These are phyloP conservation scores for Drosophila mimica DNA, from an alignment of 2,888 invertebrate species.

Conservation along the genomic window DNA sequence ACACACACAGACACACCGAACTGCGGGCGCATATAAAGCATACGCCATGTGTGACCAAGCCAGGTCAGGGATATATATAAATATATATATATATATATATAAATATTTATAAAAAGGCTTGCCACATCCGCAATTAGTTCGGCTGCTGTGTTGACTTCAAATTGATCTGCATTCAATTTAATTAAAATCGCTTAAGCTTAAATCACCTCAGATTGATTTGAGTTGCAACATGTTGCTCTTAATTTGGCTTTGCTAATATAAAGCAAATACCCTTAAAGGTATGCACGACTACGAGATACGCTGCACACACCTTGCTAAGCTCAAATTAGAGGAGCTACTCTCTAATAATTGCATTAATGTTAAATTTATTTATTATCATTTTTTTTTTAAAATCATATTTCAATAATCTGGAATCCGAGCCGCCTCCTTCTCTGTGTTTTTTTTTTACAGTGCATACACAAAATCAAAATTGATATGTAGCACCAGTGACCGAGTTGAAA, in stretches of 20 bases:
- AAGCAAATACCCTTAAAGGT: background rate
- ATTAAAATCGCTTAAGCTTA: slow-evolving; percentile 7
- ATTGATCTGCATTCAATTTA: slow-evolving; percentile 13
- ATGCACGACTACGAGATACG: background rate
- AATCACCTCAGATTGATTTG: slow-evolving; percentile 12
- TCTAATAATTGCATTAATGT: background rate
- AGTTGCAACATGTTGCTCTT: slow-evolving; percentile 1
- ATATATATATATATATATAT: slow-evolving; percentile 58
- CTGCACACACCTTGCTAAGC: background rate
- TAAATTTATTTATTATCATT: background rate
- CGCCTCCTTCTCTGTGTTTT: background rate
- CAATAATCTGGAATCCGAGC: background rate
- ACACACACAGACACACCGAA: slow-evolving; percentile 10
- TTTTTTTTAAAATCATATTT: fast-evolving
- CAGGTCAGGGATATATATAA: slow-evolving; percentile 44
- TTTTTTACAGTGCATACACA: background rate
- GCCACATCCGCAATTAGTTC: slow-evolving; percentile 50
- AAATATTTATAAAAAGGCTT: slow-evolving; percentile 45
- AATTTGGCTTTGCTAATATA: background rate
- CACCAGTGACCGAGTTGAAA: slow-evolving; percentile 27
- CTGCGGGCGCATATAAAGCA: slow-evolving; percentile 46
- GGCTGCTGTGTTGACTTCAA: slow-evolving; percentile 1
- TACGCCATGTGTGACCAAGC: slow-evolving; percentile 59
- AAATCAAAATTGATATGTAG: background rate
- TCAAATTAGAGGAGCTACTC: background rate